These are phyloP conservation scores for Bembecia ichneumoniformis DNA, from an alignment of 2,888 invertebrate genomes.

Conservation along the genomic window DNA sequence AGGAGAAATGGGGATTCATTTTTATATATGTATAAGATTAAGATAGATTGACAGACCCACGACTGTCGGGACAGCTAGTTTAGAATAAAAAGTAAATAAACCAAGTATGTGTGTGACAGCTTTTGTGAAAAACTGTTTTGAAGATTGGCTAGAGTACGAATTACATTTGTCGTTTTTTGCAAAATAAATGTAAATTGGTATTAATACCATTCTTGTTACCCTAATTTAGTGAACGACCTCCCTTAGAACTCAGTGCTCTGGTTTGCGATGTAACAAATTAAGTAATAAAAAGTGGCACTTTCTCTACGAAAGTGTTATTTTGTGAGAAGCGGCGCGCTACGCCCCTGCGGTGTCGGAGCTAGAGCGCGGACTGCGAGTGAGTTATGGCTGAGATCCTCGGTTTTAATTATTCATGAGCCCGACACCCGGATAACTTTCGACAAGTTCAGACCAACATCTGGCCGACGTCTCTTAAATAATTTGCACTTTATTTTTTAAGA, in stretches of 20 bases:
- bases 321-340: constrained; percentile 30
- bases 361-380: constrained; percentile 25
- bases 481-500: constrained; percentile 45
- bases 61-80: too few relatives aligned
- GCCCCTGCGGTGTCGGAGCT: constrained; percentile 1
- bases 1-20: too few relatives aligned
- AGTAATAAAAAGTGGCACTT: constrained; percentile 52
- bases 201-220: constrained; percentile 22
- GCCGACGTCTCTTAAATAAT: constrained; percentile 50
- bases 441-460: constrained; percentile 49
- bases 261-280: constrained; percentile 55
- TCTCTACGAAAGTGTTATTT: constrained; percentile 46
- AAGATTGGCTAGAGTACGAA: too few relatives aligned
- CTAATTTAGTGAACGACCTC: constrained; percentile 27
- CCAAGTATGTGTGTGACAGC: too few relatives aligned
- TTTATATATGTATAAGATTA: too few relatives aligned
- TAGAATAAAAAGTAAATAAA: too few relatives aligned
- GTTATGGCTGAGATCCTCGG: constrained; percentile 49
- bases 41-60: too few relatives aligned
- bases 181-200: too few relatives aligned
- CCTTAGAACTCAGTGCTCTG: constrained; percentile 4
- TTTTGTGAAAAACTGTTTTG: too few relatives aligned
- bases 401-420: constrained; percentile 64
- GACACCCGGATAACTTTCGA: constrained; percentile 40
- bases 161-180: too few relatives aligned